Evolutionary conservation across 2,888 invertebrate species (phyloP).

Genomic region (Allophyes oxyacanthae): DNA sequence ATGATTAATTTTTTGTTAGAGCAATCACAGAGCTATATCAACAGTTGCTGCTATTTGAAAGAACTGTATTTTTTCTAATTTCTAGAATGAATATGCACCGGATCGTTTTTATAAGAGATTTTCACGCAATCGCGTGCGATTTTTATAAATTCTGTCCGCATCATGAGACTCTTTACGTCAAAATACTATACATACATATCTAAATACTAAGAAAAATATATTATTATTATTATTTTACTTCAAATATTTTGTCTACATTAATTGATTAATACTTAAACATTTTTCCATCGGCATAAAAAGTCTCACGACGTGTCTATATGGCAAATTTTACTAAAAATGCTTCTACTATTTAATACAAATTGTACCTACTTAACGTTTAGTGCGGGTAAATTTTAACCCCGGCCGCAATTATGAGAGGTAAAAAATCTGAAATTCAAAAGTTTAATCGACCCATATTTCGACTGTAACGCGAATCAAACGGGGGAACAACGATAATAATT

Average conservation of each 20-base stretch:
- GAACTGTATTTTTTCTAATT: constrained; percentile 40
- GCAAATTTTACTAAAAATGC: constrained; percentile 73
- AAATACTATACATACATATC: constrained; percentile 66
- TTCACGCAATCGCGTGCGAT: constrained; percentile 41
- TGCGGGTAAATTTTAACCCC: constrained; percentile 51
- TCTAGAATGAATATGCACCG: constrained; percentile 34
- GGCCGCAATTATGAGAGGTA: constrained; percentile 41
- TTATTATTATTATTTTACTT: constrained; percentile 62
- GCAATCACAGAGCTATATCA: constrained; percentile 27
- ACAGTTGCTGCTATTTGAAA: constrained; percentile 20
- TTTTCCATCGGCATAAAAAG: constrained; percentile 58
- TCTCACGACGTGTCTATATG: constrained; percentile 63
- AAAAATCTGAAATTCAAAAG: constrained; percentile 45
- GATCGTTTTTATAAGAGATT: constrained; percentile 41
- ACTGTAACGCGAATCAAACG: constrained; percentile 54
- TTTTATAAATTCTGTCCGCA: constrained; percentile 48
- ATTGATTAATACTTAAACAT: constrained; percentile 72
- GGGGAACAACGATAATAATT: constrained; percentile 35
- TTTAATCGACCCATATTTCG: constrained; percentile 43
- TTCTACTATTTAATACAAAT: constrained; percentile 74
- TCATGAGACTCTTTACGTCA: constrained; percentile 48
- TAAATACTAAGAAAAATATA: constrained; percentile 78
- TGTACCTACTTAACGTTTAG: constrained; percentile 81
- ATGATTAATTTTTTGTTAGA: constrained; percentile 32
- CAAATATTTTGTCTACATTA: constrained; percentile 71